Evolutionary conservation across 2,797 vertebrate genomes (phyloP).

Genomic region (Pangasius djambal): DNA sequence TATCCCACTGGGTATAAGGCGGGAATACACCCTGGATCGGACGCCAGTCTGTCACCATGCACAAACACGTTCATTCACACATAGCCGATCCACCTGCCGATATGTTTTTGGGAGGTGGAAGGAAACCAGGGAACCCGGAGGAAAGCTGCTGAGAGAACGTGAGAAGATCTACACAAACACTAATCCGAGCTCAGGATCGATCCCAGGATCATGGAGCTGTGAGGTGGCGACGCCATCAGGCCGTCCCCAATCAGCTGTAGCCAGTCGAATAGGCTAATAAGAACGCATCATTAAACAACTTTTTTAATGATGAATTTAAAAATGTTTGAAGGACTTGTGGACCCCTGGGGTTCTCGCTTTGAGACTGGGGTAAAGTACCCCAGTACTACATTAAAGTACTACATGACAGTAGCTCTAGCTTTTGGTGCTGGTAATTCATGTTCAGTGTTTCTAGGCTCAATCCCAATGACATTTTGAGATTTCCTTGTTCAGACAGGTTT

Average conservation of each 20-base stretch:
- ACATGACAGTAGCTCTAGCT: neutral
- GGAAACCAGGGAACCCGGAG: neutral
- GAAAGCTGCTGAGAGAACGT: neutral
- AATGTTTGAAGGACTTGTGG: neutral
- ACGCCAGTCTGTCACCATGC: neutral
- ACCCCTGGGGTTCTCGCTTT: neutral
- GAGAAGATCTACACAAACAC: neutral
- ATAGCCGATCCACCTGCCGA: neutral
- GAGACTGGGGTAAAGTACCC: neutral
- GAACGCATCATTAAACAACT: neutral
- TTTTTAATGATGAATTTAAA: neutral
- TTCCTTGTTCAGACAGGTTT: too few species aligned
- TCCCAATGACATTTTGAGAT: neutral
- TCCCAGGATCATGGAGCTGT: neutral
- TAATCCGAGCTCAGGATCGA: neutral
- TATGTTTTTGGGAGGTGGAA: neutral
- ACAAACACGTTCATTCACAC: neutral
- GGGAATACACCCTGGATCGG: neutral
- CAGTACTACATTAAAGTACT: too few species aligned
- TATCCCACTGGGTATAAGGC: neutral
- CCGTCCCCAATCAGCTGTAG: neutral
- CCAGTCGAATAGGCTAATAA: neutral
- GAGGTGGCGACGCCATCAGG: neutral
- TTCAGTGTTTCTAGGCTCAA: neutral
- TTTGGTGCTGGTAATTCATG: neutral